Evolutionary conservation across 2,113 vertebrate genomes (phyloP).

Genomic region (Protomyctophum bolini): DNA sequence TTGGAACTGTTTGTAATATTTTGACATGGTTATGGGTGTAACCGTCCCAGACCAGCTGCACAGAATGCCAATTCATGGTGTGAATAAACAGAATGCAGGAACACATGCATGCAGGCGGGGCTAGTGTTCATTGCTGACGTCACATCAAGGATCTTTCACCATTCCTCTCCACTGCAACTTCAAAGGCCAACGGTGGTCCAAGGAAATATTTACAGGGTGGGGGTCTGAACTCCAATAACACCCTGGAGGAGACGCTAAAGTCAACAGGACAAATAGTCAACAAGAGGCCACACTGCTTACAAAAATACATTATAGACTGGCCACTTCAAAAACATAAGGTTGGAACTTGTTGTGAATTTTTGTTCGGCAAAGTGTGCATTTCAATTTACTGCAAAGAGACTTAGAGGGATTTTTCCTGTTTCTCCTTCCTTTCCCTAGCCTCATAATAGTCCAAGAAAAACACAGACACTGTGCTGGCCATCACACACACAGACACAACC

Average conservation of each 20-base stretch:
- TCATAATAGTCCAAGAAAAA: conserved; percentile 21
- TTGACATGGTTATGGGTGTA: conserved; percentile 27
- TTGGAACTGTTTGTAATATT: conserved; percentile 11
- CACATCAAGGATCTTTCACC: conserved; percentile 43
- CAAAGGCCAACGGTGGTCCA: conserved; percentile 50
- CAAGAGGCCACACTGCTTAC: conserved; percentile 29
- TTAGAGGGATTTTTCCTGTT: conserved; percentile 1
- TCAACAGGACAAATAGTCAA: conserved; percentile 48
- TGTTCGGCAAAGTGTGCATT: conserved; percentile 28
- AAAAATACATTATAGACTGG: background rate
- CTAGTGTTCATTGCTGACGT: conserved; percentile 48
- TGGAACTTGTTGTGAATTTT: background rate
- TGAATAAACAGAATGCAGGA: conserved; percentile 56
- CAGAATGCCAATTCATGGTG: conserved; percentile 64
- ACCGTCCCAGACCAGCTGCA: conserved; percentile 53
- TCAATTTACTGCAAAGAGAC: background rate
- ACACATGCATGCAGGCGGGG: conserved; percentile 33
- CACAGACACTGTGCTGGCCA: conserved; percentile 27
- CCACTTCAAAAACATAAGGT: conserved; percentile 21
- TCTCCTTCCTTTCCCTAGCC: conserved; percentile 20
- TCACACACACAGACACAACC: conserved; percentile 4
- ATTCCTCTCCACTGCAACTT: conserved; percentile 56
- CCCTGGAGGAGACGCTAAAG: conserved; percentile 43
- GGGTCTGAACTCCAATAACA: conserved; percentile 42
- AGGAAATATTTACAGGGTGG: conserved; percentile 71